phyloP scores from a whole-genome alignment of 2,797 vertebrate genomes.

The Anas capensis region DNA sequence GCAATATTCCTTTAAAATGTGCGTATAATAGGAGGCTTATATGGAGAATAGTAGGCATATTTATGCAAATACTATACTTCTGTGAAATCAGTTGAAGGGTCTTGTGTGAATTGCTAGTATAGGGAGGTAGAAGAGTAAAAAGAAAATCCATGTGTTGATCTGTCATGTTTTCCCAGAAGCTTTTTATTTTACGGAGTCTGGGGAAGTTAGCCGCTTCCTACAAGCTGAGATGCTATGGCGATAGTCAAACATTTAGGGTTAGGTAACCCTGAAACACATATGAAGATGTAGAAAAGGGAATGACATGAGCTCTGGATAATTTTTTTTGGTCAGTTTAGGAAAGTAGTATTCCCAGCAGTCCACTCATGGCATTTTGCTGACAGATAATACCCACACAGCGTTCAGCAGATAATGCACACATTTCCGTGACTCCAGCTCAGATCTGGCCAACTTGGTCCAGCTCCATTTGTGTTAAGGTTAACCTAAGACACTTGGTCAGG shows the following conservation, averaged over 20 bases:
- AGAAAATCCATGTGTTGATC: not conserved
- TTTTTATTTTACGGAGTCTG: not conserved
- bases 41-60: not conserved
- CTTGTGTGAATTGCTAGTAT: not conserved
- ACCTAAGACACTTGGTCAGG: not conserved
- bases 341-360: not conserved
- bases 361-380: not conserved
- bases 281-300: not conserved
- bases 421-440: not conserved
- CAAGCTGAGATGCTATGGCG: not conserved
- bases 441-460: not conserved
- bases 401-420: accelerated
- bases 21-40: not conserved
- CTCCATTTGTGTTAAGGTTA: not conserved
- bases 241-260: not conserved
- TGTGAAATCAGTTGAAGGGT: not conserved
- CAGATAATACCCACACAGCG: not conserved
- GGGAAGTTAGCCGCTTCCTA: not conserved
- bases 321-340: not conserved
- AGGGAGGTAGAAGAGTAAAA: not conserved
- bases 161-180: not conserved
- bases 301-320: not conserved
- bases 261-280: not conserved
- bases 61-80: not conserved
- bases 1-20: conserved; percentile 24